Conservation (phyloP, 2,113 vertebrate genomes). For the Poeciliopsis turrubarensis region DNA sequence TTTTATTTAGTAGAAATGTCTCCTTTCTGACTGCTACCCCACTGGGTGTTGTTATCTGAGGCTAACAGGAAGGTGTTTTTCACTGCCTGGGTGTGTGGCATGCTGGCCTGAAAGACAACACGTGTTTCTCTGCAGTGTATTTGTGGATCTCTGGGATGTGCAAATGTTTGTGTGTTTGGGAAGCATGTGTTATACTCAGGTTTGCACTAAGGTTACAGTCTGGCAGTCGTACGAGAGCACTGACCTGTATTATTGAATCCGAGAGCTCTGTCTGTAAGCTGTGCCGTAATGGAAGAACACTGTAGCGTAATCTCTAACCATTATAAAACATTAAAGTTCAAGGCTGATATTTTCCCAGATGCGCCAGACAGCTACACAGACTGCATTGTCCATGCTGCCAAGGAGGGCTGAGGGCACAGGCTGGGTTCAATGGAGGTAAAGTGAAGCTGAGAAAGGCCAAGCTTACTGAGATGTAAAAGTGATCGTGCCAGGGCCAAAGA, state of each 20-base stretch:
- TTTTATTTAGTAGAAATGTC: conserved; percentile 48
- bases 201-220: conserved; percentile 36
- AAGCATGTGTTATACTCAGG: not conserved
- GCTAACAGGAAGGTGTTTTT: conserved; percentile 43
- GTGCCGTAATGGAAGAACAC: conserved; percentile 60
- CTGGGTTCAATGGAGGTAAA: conserved; percentile 11
- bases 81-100: conserved; percentile 4
- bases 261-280: conserved; percentile 42
- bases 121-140: conserved; percentile 8
- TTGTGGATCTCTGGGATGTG: not conserved
- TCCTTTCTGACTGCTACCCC: conserved; percentile 47
- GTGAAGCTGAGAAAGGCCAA: conserved; percentile 10
- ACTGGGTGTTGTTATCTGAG: conserved; percentile 51
- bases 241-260: conserved; percentile 61
- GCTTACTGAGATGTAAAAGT: conserved; percentile 29
- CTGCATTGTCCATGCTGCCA: not conserved
- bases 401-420: not conserved
- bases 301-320: conserved; percentile 44
- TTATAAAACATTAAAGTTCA: conserved; percentile 53
- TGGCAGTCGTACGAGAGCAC: conserved; percentile 23
- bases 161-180: conserved; percentile 14
- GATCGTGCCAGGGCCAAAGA: conserved; percentile 26
- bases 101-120: not conserved
- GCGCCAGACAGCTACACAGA: conserved; percentile 22
- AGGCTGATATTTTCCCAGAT: conserved; percentile 48